Evolutionary conservation across 2,888 invertebrate species (phyloP).

Genomic region (Tubiluchus corallicola): DNA sequence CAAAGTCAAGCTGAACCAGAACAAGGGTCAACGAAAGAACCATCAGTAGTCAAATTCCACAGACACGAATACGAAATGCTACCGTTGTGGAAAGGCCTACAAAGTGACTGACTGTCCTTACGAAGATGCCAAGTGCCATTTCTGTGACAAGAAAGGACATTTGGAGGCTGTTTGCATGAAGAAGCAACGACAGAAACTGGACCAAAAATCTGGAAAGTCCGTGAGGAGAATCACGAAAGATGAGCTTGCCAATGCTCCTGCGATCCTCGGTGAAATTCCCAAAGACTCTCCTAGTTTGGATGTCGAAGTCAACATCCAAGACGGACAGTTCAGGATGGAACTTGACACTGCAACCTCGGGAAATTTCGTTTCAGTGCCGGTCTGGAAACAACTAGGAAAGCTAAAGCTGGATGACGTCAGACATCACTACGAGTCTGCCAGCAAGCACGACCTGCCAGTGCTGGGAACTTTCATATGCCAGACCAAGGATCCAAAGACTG

Average conservation of each 20-base stretch:
- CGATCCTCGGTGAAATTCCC: too few species aligned
- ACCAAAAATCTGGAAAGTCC: too few species aligned
- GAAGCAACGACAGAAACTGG: neutral
- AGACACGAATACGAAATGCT: neutral
- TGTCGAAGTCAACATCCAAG: too few species aligned
- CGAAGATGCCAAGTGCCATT: neutral
- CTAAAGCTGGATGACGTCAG: neutral
- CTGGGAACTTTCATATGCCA: neutral
- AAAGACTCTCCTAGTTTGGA: too few species aligned
- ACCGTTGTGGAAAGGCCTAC: neutral
- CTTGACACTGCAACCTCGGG: too few species aligned
- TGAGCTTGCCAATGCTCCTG: too few species aligned
- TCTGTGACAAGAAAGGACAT: neutral
- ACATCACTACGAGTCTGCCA: neutral
- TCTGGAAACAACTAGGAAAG: neutral
- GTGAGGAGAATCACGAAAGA: too few species aligned
- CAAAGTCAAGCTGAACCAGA: conserved; percentile 11
- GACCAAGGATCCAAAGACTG: too few species aligned
- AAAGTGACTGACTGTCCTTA: neutral
- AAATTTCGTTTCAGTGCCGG: neutral
- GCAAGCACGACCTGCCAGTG: conserved; percentile 1
- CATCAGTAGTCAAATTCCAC: too few species aligned
- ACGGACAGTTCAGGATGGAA: too few species aligned
- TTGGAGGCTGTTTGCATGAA: neutral
- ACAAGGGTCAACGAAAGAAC: too few species aligned